Conservation (phyloP, 1,140 invertebrate genomes). For the fruit fly (Drosophila melanogaster) region Release_6_plus_ISO1_MT NT_033779.5:21969501-21970000, state of each 20-base stretch:
- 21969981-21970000: conserved; percentile 69
- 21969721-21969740: conserved; percentile 64
- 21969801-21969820: conserved; percentile 73
- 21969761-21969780: conserved; percentile 82
- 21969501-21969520: conserved; percentile 8
- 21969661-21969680: conserved; percentile 76
- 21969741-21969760: conserved; percentile 74
- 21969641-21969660: conserved; percentile 23
- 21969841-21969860: conserved; percentile 1
- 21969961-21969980: conserved; percentile 80
- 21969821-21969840: conserved; percentile 18
- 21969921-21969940: conserved; percentile 65
- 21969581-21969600: conserved; percentile 71
- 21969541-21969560: conserved; percentile 24
- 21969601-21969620: conserved; percentile 68
- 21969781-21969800: conserved; percentile 78
- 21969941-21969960: conserved; percentile 80
- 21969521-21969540: conserved; percentile 1
- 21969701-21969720: conserved; percentile 59
- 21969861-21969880: conserved; percentile 5
- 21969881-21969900: conserved; percentile 3
- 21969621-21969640: conserved; percentile 48
- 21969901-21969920: conserved; percentile 14
- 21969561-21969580: conserved; percentile 34
- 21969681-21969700: conserved; percentile 69